A percentile compares a stretch with the other conserved stretches of the same genome.
These are phyloP conservation scores for Poliocrania exsul DNA, from an alignment of 2,797 vertebrate genomes.

Conservation along the genomic window DNA sequence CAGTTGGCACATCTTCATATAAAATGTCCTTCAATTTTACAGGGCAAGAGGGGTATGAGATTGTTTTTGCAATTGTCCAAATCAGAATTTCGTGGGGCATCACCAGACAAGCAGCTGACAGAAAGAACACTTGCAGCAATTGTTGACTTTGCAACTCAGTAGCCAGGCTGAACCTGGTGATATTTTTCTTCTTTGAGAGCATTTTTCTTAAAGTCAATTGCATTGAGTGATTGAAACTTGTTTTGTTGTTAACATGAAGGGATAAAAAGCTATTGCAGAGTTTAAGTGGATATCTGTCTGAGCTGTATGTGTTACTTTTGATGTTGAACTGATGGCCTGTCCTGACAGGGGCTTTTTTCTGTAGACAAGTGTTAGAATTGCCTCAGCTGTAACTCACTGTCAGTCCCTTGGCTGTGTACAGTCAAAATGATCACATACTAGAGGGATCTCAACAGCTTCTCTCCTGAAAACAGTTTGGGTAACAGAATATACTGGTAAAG, in stretches of 20 bases:
- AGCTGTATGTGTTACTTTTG: neutral
- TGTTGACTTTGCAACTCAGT: neutral
- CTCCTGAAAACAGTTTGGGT: neutral
- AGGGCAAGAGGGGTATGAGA: neutral
- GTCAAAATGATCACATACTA: neutral
- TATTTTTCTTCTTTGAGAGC: neutral
- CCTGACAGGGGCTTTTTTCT: neutral
- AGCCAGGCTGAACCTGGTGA: neutral
- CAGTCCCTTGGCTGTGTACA: neutral
- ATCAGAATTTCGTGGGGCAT: neutral
- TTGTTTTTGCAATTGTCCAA: neutral
- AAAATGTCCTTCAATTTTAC: neutral
- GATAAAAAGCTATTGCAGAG: neutral
- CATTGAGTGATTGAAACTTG: neutral
- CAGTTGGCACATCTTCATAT: neutral
- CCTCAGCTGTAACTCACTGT: neutral
- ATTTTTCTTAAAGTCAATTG: neutral
- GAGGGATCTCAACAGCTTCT: neutral
- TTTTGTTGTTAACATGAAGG: neutral
- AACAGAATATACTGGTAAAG: neutral
- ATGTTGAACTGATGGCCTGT: neutral
- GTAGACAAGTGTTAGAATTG: neutral
- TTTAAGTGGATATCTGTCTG: neutral
- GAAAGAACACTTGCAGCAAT: neutral
- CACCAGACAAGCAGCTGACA: neutral